Evolutionary conservation across 2,888 invertebrate genomes (phyloP), one percentile per base, ranked within the genome.

Genomic region (Lithodes maja): DNA sequence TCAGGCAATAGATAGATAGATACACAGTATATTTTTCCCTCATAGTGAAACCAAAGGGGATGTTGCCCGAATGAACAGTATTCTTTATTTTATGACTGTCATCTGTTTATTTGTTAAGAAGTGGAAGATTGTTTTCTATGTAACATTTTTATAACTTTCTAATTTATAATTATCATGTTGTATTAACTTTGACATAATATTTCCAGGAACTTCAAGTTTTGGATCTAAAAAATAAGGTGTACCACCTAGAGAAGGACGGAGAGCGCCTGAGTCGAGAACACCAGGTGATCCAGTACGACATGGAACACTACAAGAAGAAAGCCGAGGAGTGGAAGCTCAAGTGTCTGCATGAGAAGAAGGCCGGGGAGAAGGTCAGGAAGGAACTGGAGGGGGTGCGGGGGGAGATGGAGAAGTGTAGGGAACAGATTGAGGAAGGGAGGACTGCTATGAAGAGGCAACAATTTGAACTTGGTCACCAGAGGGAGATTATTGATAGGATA

Each of bases 241-340:
- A 90, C 15, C 77, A 86, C 53, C 52, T 89, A 54, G 85, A 85
- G 12, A 85, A 85, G 17, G 77, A 68, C 12, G 81, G 83, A 3
- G 85, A 89, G 75, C 54, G 33, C 12, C 50, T 81, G 15, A 85
- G 83, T 54, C 74, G 2, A 49, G 68, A 85, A 49, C 12, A n/a
- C 3, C 68, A 85, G 61, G 50, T 55, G 50, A 2, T 88, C 2
- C 68, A 74, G 79, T 83, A 83, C 12, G 83, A 90, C 17, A 50
- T 88, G 54, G 80, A 85, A 1, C 90, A 90, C 79, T 90, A 90
- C 80, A 86, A 81, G 81, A 52, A 9, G 1, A 90, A 90, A 33
- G 90, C 90, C 1, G 85, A 85, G 71, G 83, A 90, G 61, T 90
- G 88, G 90, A 90, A 88, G 61, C 69, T 50, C 1, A 83, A 85